A percentile compares a stretch with the other conserved stretches of the same genome.
Evolutionary conservation across 2,888 invertebrate genomes (phyloP).

Genomic region (Leistus spinibarbis): DNA sequence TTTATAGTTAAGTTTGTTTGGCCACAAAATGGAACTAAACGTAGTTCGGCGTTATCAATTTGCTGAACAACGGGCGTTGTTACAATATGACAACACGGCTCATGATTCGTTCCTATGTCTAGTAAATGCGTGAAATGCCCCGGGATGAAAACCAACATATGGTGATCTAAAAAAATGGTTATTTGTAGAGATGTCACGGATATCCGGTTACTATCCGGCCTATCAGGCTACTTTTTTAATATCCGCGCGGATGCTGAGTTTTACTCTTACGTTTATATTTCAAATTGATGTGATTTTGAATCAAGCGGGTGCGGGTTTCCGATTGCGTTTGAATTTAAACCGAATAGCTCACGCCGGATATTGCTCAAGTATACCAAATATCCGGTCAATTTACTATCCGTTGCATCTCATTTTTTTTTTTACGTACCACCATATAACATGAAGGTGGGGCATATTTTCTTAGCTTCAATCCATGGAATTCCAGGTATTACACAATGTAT

Average conservation of each 20-base stretch:
- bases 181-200: too few species aligned
- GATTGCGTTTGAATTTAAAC: too few species aligned
- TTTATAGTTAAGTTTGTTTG: slow-evolving; percentile 65
- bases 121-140: slow-evolving; percentile 84
- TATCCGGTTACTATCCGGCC: too few species aligned
- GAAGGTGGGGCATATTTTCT: slow-evolving; percentile 77
- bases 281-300: too few species aligned
- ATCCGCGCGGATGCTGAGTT: too few species aligned
- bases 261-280: too few species aligned
- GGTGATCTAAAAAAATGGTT: slow-evolving; percentile 70
- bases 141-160: slow-evolving; percentile 82
- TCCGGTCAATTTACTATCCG: background rate
- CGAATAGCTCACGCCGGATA: too few species aligned
- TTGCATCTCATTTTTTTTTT: background rate
- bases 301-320: too few species aligned
- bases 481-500: slow-evolving; percentile 83
- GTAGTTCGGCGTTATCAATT: slow-evolving; percentile 66
- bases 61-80: slow-evolving; percentile 65
- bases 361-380: too few species aligned
- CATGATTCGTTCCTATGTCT: slow-evolving; percentile 82
- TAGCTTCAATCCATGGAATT: slow-evolving; percentile 79
- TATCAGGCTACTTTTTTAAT: too few species aligned
- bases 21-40: slow-evolving; percentile 68
- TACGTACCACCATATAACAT: slow-evolving; percentile 68
- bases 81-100: slow-evolving; percentile 81